Evolutionary conservation across 2,888 invertebrate species (phyloP), one percentile per base, ranked within the genome.

Genomic region (Seira musarum): DNA sequence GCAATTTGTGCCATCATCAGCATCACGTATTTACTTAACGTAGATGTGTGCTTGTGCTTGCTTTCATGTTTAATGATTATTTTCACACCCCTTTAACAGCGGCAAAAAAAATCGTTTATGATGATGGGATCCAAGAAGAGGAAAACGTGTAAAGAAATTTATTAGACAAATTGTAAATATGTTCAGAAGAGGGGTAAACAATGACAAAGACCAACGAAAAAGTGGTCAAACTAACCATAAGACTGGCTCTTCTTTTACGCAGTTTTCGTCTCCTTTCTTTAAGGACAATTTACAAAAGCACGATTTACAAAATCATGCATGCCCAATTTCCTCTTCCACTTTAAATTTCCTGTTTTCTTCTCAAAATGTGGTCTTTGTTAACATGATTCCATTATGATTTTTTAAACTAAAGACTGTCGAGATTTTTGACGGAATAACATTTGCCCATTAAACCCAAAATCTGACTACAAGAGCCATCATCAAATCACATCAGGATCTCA

Each of bases 61-160:
- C 49, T 57, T 77, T 57, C 64, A 53, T 70, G 70, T 77, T 77
- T 70, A 65, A 77, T 57, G 65, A 40, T 1, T 22, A 65, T 77
- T 77, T 77, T 77, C 77, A 46, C 77, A 77, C 77, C 57, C 70
- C 60, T 15, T 49, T 49, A 49, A 49, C 13, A 49, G 49, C 17
- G 6, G 30, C 2, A 30, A 49, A 49, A 49, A 49, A 49, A 8
- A 49, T 49, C 49, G 3, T 13, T 49, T 49, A 49, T 13, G 6
- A 30, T 63, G 61, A 76, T 68, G 63, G 49, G 15, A n/a, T 2
- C 3, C 49, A 13, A 49, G 6, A 8, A 15, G 49, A 49, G 15
- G 15, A n/a, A 49, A 49, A 30, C 2, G 30, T 30, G 49, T 49
- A 49, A 49, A 49, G 49, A 49, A 49, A 49, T 8, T 15, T 2